Evolutionary conservation across 2,797 vertebrate species (phyloP).

Genomic region (Fundulus diaphanus): DNA sequence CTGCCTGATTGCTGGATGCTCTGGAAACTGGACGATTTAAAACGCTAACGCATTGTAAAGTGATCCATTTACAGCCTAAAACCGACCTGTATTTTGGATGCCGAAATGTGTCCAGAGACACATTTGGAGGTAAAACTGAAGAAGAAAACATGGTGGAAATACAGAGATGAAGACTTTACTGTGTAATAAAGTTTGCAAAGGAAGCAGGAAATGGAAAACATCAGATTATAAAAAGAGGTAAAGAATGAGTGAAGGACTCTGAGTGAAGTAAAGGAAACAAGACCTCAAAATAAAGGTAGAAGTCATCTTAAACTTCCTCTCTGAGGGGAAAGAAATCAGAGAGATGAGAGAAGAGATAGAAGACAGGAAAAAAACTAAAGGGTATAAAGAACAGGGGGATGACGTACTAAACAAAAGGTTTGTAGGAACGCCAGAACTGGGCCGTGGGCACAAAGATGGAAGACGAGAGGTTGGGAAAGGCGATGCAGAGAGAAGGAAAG

Average conservation of each 20-base stretch:
- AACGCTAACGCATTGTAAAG: no score
- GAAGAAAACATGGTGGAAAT: not conserved
- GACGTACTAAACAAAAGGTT: not conserved
- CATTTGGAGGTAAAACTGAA: not conserved
- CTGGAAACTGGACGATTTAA: no score
- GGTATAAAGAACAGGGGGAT: not conserved
- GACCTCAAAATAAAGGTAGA: not conserved
- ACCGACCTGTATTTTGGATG: no score
- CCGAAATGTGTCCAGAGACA: no score
- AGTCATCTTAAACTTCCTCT: not conserved
- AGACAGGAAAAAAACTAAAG: no score
- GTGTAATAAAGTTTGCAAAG: no score
- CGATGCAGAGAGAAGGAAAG: not conserved
- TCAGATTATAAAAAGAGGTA: not conserved
- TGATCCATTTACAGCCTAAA: no score
- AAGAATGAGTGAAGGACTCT: not conserved
- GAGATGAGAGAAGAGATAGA: not conserved
- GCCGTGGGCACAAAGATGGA: not conserved
- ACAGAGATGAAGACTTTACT: not conserved
- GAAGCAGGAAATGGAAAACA: not conserved
- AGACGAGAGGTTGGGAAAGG: not conserved
- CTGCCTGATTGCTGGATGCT: not conserved
- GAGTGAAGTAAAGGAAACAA: not conserved
- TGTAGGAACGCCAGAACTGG: not conserved
- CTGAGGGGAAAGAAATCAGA: not conserved